These are phyloP conservation scores for Drosophila tsacasi DNA, from an alignment of 1,140 invertebrate species.

Conservation along the genomic window DNA sequence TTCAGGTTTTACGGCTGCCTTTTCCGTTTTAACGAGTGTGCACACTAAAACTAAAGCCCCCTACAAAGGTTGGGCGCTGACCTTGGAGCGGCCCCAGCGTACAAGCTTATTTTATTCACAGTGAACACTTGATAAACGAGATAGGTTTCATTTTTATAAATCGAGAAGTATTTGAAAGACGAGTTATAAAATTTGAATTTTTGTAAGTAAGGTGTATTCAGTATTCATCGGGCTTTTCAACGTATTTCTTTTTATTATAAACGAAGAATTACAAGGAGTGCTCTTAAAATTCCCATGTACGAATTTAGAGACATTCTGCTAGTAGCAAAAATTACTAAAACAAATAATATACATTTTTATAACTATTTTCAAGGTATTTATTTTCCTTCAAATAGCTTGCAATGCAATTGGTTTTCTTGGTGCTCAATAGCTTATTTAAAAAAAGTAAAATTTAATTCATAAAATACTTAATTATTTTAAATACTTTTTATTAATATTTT, in stretches of 20 bases:
- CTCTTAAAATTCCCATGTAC: background rate
- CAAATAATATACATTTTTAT: too few relatives aligned
- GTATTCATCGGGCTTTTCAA: too few relatives aligned
- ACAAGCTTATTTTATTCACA: background rate
- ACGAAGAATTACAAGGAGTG: background rate
- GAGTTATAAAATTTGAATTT: too few relatives aligned
- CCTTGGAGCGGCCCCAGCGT: slow-evolving; percentile 47
- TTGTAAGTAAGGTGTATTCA: too few relatives aligned
- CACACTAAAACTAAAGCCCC: slow-evolving; percentile 21
- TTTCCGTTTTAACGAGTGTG: slow-evolving; percentile 19
- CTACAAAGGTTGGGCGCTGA: slow-evolving; percentile 40
- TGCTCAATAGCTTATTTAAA: too few relatives aligned
- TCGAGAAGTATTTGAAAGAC: background rate
- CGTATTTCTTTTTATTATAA: background rate
- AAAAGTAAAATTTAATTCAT: too few relatives aligned
- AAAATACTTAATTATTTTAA: too few relatives aligned
- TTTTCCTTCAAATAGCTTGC: too few relatives aligned
- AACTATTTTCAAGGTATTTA: too few relatives aligned
- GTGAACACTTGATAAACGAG: background rate
- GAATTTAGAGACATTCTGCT: background rate
- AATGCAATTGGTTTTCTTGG: too few relatives aligned
- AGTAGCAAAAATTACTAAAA: too few relatives aligned
- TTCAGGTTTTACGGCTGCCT: slow-evolving; percentile 20
- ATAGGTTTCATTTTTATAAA: background rate
- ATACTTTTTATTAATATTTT: too few relatives aligned